A percentile compares a stretch with the other conserved stretches of the same genome.
Conservation (phyloP, 2,888 invertebrate genomes). For the Leptogaster cylindrica region DNA sequence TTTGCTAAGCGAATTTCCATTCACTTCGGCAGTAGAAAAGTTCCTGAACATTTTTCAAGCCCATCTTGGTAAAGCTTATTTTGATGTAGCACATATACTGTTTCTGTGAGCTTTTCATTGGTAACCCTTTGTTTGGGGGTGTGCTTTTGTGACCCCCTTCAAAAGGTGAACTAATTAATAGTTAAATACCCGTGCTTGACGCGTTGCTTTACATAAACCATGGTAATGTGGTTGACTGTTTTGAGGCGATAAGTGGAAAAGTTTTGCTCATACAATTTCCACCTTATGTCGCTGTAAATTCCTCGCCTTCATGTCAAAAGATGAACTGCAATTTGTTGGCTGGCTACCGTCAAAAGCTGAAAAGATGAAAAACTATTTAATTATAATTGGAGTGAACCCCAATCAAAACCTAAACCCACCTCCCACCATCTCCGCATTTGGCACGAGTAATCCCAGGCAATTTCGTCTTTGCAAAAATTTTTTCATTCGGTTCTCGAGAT, state of each 20-base stretch:
- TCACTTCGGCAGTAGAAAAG: constrained; percentile 12
- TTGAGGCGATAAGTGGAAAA: constrained; percentile 40
- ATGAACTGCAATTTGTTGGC: neutral
- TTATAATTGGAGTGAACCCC: constrained; percentile 16
- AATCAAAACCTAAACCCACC: neutral
- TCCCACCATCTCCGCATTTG: too few species aligned
- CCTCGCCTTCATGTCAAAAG: neutral
- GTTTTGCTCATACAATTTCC: constrained; percentile 12
- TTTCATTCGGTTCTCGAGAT: neutral
- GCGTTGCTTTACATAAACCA: constrained; percentile 28
- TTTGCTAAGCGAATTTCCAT: constrained; percentile 11
- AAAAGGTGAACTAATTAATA: constrained; percentile 38
- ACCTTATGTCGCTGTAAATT: constrained; percentile 5
- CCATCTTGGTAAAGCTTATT: constrained; percentile 24
- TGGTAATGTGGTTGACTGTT: constrained; percentile 34
- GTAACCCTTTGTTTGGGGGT: constrained; percentile 25
- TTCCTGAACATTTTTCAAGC: constrained; percentile 31
- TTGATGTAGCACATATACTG: neutral
- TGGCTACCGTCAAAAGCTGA: too few species aligned
- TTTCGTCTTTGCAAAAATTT: neutral
- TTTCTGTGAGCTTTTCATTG: constrained; percentile 23
- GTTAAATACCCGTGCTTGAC: constrained; percentile 39
- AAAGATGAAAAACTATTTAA: constrained; percentile 25
- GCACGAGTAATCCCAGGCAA: neutral
- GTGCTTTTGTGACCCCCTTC: constrained; percentile 37